Percentiles rank a stretch among this genome's conserved stretches.
Evolutionary conservation across 2,797 vertebrate species (phyloP).

Genomic region (Catharus ustulatus): DNA sequence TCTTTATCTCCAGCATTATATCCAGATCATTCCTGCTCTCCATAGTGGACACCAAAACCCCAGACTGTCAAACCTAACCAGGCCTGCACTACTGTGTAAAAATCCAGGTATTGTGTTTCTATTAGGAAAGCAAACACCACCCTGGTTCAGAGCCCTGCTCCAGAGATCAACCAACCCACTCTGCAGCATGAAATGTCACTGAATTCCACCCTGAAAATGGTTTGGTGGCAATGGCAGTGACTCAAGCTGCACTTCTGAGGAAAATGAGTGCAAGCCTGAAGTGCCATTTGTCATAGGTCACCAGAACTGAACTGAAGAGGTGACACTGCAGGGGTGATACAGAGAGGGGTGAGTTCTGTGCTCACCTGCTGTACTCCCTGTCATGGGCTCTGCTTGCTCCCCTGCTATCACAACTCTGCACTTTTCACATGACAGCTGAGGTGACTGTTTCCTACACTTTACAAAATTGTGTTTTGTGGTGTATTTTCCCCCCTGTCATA

Average conservation of each 20-base stretch:
- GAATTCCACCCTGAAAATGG: background rate
- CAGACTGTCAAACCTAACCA: background rate
- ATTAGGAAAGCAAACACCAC: background rate
- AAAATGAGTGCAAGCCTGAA: background rate
- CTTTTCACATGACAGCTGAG: background rate
- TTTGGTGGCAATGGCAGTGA: background rate
- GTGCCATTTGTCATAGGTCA: fast-evolving
- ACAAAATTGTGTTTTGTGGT: background rate
- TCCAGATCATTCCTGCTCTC: background rate
- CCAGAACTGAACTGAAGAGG: background rate
- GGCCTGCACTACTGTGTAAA: fast-evolving
- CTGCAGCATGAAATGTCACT: background rate
- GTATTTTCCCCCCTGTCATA: background rate
- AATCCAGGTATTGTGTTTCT: background rate
- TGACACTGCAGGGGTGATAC: background rate
- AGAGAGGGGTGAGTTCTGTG: background rate
- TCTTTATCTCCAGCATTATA: background rate
- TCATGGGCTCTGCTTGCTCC: background rate
- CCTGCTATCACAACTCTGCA: background rate
- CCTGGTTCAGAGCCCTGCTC: background rate
- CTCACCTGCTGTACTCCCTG: background rate
- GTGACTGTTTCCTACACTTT: background rate
- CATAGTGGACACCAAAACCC: background rate
- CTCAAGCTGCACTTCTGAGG: background rate
- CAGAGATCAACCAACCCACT: background rate